Evolutionary conservation across 2,888 invertebrate species (phyloP).

Genomic region (Acrobasis consociella): DNA sequence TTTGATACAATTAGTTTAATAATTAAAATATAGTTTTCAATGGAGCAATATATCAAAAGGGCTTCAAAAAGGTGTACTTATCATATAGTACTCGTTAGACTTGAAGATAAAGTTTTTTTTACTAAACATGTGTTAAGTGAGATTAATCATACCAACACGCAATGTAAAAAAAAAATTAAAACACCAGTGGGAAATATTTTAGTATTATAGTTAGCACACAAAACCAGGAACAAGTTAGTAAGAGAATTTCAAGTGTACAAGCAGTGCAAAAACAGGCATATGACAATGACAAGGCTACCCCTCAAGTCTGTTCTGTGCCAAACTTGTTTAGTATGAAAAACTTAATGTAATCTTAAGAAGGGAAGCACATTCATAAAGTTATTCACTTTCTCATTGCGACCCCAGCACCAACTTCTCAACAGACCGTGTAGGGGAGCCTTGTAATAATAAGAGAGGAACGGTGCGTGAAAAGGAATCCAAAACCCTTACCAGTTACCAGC

Average conservation of each 20-base stretch:
- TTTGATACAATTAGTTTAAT: not conserved
- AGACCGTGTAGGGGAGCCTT: slow-evolving; percentile 66
- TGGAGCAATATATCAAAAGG: not conserved
- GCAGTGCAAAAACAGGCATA: slow-evolving; percentile 40
- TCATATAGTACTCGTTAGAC: too few relatives aligned
- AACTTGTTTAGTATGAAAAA: slow-evolving; percentile 75
- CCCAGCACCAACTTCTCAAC: slow-evolving; percentile 56
- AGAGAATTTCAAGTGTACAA: slow-evolving; percentile 37
- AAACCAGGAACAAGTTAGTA: slow-evolving; percentile 42
- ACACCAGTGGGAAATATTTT: not conserved
- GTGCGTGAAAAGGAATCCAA: slow-evolving; percentile 66
- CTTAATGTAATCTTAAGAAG: slow-evolving; percentile 70
- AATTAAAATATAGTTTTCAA: not conserved
- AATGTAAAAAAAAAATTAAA: slow-evolving; percentile 11
- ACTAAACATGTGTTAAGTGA: not conserved
- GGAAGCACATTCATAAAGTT: slow-evolving; percentile 60
- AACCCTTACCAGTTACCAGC: slow-evolving; percentile 79
- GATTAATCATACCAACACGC: not conserved
- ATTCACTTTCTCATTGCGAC: slow-evolving; percentile 65
- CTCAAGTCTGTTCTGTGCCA: slow-evolving; percentile 48
- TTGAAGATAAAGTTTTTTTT: too few relatives aligned
- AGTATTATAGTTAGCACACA: slow-evolving; percentile 7
- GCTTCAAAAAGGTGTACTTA: too few relatives aligned
- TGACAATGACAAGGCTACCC: slow-evolving; percentile 57
- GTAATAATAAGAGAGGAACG: slow-evolving; percentile 72